Evolutionary conservation across 2,797 vertebrate species (phyloP), one percentile per base, ranked within the genome.

Genomic region (Rhabdomys pumilio): DNA sequence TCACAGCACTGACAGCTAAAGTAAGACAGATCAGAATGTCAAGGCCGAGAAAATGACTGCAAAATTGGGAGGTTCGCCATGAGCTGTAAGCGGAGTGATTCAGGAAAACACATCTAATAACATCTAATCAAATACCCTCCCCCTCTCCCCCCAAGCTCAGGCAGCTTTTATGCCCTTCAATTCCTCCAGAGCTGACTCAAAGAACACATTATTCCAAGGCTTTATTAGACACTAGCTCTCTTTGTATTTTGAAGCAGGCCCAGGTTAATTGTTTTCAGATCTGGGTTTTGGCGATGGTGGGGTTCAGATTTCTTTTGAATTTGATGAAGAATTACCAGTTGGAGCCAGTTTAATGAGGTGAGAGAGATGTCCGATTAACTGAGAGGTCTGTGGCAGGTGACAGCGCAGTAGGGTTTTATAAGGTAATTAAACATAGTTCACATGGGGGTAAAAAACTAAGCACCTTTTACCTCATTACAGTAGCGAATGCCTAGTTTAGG

Each of bases 81-180:
- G 59, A 86, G 87, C 75, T 31, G 1, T 44, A 84, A 86, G 77
- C 11, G 44, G 95, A 87, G 67, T 80, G 73, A 98, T 72, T 89
- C 87, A 93, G 76, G 91, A 96, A 89, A 92, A 93, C 12, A 91
- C 73, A 90, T 69, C 89, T 90, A 90, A 95, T 96, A 90, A 90
- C 59, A 94, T 95, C 95, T 96, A 34, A 92, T 96, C 80, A 86
- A 93, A 97, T 77, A 15, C 11, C 44, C 44, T 6, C 3, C 44
- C n/a, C 41, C 53, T 29, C 34, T 0, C 10, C 77, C 10, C 3
- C 20, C 15, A 67, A 80, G 50, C 63, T 94, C 67, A 50, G 15
- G 55, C 7, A 38, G 65, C 38, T 55, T 77, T 75, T 29, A 44
- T 76, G 75, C 69, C 89, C 81, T 95, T 96, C 82, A 69, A 0